Conservation (phyloP, 2,888 invertebrate species). For the Papilio elwesi region DNA sequence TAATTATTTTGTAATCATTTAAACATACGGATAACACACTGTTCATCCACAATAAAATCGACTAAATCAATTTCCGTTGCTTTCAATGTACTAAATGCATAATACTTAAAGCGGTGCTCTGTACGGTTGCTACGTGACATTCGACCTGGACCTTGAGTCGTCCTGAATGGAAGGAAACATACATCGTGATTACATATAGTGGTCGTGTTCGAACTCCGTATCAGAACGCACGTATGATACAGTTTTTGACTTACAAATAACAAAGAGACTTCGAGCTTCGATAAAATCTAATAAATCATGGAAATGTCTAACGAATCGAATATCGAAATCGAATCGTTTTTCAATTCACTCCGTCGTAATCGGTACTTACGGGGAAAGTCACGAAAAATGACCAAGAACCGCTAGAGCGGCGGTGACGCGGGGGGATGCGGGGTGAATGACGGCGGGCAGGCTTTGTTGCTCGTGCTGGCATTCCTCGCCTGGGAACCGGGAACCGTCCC, state of each 20-base stretch:
- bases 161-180: slow-evolving; percentile 58
- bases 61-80: slow-evolving; percentile 8
- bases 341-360: slow-evolving; percentile 60
- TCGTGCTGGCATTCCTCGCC: slow-evolving; percentile 82
- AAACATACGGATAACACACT: neutral
- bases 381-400: slow-evolving; percentile 74
- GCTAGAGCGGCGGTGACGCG: slow-evolving; percentile 56
- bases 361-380: slow-evolving; percentile 70
- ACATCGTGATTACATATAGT: slow-evolving; percentile 55
- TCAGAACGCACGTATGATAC: slow-evolving; percentile 27
- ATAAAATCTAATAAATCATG: slow-evolving; percentile 27
- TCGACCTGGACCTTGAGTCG: slow-evolving; percentile 62
- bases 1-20: neutral
- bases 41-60: neutral
- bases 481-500: slow-evolving; percentile 78
- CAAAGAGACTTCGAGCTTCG: slow-evolving; percentile 30
- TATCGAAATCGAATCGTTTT: slow-evolving; percentile 53
- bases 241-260: slow-evolving; percentile 40
- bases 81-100: slow-evolving; percentile 5
- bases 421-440: slow-evolving; percentile 74
- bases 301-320: slow-evolving; percentile 15
- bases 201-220: slow-evolving; percentile 7
- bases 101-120: slow-evolving; percentile 49
- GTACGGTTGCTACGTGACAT: slow-evolving; percentile 57
- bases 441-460: slow-evolving; percentile 81